Evolutionary conservation across 2,113 vertebrate species (phyloP), one percentile per base, ranked within the genome.

Genomic region (Numida meleagris): DNA sequence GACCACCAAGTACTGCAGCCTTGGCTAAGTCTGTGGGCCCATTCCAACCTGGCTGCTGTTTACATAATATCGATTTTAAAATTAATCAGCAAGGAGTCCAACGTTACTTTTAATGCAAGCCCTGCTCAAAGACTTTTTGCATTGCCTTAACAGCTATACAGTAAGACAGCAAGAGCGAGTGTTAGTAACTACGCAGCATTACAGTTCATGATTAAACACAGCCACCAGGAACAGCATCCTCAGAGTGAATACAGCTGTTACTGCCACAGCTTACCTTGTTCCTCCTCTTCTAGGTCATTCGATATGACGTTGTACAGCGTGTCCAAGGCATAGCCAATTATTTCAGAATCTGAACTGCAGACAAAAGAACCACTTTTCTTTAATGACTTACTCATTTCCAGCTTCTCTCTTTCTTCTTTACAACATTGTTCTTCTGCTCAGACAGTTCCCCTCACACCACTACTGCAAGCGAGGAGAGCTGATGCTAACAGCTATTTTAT

Each of bases 311-410:
- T 99, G 98, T 98, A 99, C 45, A 99, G 97, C 4, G 99, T 99
- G 97, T 99, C 99, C 98, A 99, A 98, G 97, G 99, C 98, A 94
- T 99, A 99, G 90, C 99, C 99, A 74, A 99, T 99, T 96, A 99
- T 99, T 98, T 99, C 99, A 88, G 99, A 99, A 98, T 99, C 99
- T 72, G 99, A 98, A 93, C 99, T 98, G 95, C 82, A 97, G 98
- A 96, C 4, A 36, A 71, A 90, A 97, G 95, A 95, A 96, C 48
- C 88, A 95, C 80, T 95, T 93, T 34, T 86, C 77, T 96, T 96
- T 96, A 96, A 81, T 94, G 14, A 93, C 57, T 83, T 61, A 73
- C 4, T 65, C 53, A 42, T 71, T 88, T 80, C 51, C 91, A 89
- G 2, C 82, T 80, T 38, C 82, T 63, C 77, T 84, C 75, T 61